Percentiles rank a stretch among this genome's conserved stretches.
Evolutionary conservation across 2,888 invertebrate species (phyloP).

Genomic region (Stenotaenia linearis): DNA sequence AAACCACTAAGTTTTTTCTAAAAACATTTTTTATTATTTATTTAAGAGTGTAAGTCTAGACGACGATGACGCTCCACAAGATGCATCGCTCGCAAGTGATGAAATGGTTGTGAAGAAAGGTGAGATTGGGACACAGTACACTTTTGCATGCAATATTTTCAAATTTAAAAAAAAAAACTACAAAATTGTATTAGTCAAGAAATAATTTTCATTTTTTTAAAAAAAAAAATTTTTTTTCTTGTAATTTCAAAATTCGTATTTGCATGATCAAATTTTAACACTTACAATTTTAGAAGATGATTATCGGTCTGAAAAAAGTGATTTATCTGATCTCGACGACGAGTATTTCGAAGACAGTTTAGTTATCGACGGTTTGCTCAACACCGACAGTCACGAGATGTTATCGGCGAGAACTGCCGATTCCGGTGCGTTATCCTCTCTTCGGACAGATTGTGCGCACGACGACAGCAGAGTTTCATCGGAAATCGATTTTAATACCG

Average conservation of each 20-base stretch:
- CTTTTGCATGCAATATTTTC: not conserved
- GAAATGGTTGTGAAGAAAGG: not conserved
- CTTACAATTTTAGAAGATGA: not conserved
- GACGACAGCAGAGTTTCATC: constrained; percentile 26
- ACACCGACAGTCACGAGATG: not conserved
- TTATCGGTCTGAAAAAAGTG: not conserved
- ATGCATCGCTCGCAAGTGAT: not conserved
- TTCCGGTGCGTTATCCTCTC: not conserved
- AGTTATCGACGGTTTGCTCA: not conserved
- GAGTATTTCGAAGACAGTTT: constrained; percentile 28
- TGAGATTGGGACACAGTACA: not conserved
- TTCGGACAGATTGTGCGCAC: not conserved
- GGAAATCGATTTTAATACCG: constrained; percentile 39
- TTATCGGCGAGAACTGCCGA: not conserved
- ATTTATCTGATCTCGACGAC: not conserved
- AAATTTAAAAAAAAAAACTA: too few species aligned
- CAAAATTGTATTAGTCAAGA: too few species aligned
- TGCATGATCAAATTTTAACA: not conserved
- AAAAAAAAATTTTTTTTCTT: too few species aligned
- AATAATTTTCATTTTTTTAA: too few species aligned
- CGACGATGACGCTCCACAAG: constrained; percentile 31
- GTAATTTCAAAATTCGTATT: too few species aligned
- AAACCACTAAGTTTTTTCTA: too few species aligned
- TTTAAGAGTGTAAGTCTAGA: constrained; percentile 21
- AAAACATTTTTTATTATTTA: not conserved